Evolutionary conservation across 1,140 invertebrate species (phyloP).

Genomic region (Zaprionus ghesquierei): DNA sequence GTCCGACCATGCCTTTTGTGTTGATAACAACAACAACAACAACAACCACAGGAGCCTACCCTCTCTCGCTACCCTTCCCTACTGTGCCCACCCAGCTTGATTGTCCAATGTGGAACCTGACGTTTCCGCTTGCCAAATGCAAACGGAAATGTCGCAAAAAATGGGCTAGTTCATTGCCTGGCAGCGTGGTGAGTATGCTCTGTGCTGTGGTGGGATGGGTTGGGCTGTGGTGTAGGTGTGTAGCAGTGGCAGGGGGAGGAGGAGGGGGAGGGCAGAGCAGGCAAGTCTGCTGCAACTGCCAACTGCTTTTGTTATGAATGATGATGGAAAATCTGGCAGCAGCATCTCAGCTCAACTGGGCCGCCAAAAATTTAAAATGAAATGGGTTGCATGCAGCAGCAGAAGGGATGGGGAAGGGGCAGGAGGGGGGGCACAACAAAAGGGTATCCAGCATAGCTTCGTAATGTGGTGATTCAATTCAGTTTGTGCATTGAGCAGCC

Average conservation of each 20-base stretch:
- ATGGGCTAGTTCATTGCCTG: conserved; percentile 31
- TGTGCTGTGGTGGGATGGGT: neutral
- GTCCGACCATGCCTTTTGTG: conserved; percentile 47
- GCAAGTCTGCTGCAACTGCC: conserved; percentile 66
- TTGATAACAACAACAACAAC: conserved; percentile 43
- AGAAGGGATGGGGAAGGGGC: neutral
- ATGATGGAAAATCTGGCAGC: conserved; percentile 78
- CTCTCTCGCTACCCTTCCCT: neutral
- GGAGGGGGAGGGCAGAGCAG: neutral
- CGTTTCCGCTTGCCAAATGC: conserved; percentile 78
- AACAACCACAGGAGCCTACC: conserved; percentile 14
- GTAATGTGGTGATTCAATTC: conserved; percentile 72
- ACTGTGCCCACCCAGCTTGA: conserved; percentile 43
- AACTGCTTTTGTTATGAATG: conserved; percentile 80
- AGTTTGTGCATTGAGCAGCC: conserved; percentile 75
- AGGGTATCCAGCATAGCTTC: conserved; percentile 28
- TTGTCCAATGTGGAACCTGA: conserved; percentile 74
- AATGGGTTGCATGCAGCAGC: conserved; percentile 20
- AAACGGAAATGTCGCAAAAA: conserved; percentile 73
- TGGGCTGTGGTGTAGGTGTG: neutral
- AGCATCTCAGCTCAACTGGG: conserved; percentile 54
- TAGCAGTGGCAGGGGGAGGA: neutral
- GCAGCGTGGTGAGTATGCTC: neutral
- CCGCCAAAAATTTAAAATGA: conserved; percentile 49
- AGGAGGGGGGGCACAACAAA: conserved; percentile 12